Evolutionary conservation across 2,113 vertebrate species (phyloP).

Genomic region (Alligator mississippiensis): DNA sequence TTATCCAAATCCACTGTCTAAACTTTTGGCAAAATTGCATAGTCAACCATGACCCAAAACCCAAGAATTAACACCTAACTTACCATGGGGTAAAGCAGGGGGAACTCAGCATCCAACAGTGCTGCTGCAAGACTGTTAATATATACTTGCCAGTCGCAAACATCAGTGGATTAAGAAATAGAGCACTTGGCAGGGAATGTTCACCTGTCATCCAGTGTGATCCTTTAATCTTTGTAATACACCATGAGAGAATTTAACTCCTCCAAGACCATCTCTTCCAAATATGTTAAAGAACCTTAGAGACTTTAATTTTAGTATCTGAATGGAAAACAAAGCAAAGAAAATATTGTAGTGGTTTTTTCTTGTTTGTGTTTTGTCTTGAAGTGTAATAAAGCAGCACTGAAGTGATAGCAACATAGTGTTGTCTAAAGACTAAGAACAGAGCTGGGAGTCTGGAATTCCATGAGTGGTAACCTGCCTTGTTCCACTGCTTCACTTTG

Average conservation of each 20-base stretch:
- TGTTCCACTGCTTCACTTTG: background rate
- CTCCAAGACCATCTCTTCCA: background rate
- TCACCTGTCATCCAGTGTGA: background rate
- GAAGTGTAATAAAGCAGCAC: background rate
- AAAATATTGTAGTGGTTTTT: background rate
- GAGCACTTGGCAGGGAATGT: background rate
- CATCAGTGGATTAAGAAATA: background rate
- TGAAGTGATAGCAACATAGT: background rate
- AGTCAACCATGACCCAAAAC: no score
- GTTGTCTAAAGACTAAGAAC: background rate
- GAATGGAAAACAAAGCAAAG: background rate
- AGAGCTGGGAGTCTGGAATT: background rate
- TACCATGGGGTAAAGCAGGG: no score
- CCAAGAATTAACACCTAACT: no score
- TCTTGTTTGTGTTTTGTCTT: background rate
- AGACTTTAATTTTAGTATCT: background rate
- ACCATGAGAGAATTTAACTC: background rate
- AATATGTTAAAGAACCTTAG: background rate
- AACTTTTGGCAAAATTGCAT: no score
- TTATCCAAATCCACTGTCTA: no score
- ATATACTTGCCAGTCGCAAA: background rate
- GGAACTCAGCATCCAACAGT: no score
- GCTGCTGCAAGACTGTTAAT: no score
- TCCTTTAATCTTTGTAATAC: background rate
- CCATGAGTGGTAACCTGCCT: background rate